Evolutionary conservation across 2,888 invertebrate species (phyloP).

Genomic region (Anodontia alba): DNA sequence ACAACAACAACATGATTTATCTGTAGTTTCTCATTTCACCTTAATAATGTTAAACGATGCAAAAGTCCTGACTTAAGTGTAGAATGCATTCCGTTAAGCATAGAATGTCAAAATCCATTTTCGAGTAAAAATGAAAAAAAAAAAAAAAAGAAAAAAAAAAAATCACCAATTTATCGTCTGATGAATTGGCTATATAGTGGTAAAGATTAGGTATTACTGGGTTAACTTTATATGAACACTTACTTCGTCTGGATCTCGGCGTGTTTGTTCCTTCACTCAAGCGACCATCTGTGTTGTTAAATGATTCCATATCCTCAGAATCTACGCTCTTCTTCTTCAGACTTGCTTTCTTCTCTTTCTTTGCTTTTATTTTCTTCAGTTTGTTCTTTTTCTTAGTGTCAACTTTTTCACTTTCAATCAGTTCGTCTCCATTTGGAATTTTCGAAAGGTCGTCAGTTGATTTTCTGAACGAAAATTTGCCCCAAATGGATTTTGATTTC

Average conservation of each 20-base stretch:
- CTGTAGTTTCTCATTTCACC: no score
- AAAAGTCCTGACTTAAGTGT: no score
- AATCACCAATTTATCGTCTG: no score
- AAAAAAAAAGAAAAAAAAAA: no score
- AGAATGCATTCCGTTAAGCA: no score
- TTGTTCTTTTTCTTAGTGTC: constrained; percentile 33
- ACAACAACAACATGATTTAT: no score
- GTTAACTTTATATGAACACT: no score
- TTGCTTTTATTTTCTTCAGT: constrained; percentile 49
- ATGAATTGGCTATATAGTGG: no score
- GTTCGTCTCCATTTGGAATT: constrained; percentile 33
- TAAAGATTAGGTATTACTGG: no score
- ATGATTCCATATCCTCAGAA: not conserved
- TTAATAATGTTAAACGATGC: no score
- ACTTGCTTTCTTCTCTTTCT: constrained; percentile 46
- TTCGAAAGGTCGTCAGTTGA: constrained; percentile 43
- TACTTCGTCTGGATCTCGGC: constrained; percentile 50
- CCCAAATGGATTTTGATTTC: constrained; percentile 51
- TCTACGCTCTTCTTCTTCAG: not conserved
- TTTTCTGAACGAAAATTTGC: constrained; percentile 56
- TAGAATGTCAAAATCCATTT: no score
- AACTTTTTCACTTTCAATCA: constrained; percentile 11
- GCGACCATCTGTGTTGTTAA: not conserved
- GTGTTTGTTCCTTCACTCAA: not conserved
- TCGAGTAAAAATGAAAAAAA: no score